phyloP scores from a whole-genome alignment of 92 coral and sea anemone species.

The Palythoa grandiflora region DNA sequence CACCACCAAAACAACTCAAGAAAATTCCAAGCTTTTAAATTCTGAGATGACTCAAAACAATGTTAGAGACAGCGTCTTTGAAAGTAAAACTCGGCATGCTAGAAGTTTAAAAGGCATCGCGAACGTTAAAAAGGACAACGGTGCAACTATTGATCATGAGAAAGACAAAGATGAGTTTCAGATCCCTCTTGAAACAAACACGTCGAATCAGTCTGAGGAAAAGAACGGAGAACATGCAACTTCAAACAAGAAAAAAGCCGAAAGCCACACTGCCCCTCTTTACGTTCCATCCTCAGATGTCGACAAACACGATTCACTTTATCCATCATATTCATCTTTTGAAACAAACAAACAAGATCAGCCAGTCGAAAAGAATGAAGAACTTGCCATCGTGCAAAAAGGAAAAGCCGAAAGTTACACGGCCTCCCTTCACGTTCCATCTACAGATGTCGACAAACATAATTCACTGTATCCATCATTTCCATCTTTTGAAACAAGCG shows the following conservation, averaged over 20 bases:
- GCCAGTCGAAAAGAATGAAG: neutral
- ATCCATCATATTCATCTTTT: neutral
- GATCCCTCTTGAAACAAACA: slow-evolving; percentile 13
- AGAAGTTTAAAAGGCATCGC: neutral
- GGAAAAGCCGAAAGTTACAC: neutral
- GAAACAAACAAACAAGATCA: neutral
- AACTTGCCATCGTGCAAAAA: neutral
- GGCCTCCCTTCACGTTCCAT: neutral
- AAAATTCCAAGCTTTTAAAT: neutral
- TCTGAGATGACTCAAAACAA: neutral
- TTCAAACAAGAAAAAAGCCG: no score
- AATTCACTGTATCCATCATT: neutral
- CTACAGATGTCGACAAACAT: slow-evolving; percentile 11
- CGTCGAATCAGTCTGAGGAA: neutral
- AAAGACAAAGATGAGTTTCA: slow-evolving; percentile 13
- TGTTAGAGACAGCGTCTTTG: neutral
- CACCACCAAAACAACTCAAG: neutral
- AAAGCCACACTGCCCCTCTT: no score
- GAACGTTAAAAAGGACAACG: neutral
- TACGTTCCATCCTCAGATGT: no score
- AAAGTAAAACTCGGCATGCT: neutral
- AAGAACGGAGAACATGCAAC: neutral
- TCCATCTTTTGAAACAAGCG: no score
- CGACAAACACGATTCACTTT: no score
- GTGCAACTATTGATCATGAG: neutral